Percentiles rank a stretch among this genome's conserved stretches.
Conservation (phyloP, 2,888 invertebrate species). For the Drosophila leonis region DNA sequence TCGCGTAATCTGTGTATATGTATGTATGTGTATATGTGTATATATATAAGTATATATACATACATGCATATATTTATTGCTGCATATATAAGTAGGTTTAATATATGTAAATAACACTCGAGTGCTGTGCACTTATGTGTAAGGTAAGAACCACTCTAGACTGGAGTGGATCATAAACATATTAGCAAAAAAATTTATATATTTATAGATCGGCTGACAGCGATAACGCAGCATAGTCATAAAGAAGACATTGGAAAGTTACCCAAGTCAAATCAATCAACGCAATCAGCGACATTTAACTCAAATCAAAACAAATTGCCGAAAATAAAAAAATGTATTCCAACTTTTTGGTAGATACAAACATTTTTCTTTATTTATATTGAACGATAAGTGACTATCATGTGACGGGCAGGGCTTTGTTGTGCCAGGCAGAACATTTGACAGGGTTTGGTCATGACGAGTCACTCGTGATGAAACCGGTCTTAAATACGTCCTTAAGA, state of each 20-base stretch:
- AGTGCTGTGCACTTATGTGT: conserved; percentile 44
- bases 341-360: conserved; percentile 27
- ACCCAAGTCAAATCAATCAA: conserved; percentile 73
- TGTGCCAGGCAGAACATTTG: conserved; percentile 38
- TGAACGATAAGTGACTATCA: conserved; percentile 40
- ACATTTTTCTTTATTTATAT: conserved; percentile 24
- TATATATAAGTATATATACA: background rate
- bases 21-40: background rate
- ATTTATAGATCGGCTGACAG: conserved; percentile 15
- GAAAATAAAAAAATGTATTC: conserved; percentile 19
- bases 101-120: conserved; percentile 15
- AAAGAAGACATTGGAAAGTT: conserved; percentile 60
- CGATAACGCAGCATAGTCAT: conserved; percentile 28
- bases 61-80: conserved; percentile 2
- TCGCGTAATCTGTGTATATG: conserved; percentile 41
- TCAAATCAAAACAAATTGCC: conserved; percentile 72
- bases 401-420: conserved; percentile 28
- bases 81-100: background rate
- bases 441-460: conserved; percentile 40
- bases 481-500: conserved; percentile 65
- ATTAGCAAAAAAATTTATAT: background rate
- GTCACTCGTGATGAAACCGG: conserved; percentile 59
- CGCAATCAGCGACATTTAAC: conserved; percentile 69
- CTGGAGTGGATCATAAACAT: conserved; percentile 36
- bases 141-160: conserved; percentile 43